These are phyloP conservation scores for Plestiodon gilberti DNA, from an alignment of 2,113 vertebrate species.

Conservation along the genomic window DNA sequence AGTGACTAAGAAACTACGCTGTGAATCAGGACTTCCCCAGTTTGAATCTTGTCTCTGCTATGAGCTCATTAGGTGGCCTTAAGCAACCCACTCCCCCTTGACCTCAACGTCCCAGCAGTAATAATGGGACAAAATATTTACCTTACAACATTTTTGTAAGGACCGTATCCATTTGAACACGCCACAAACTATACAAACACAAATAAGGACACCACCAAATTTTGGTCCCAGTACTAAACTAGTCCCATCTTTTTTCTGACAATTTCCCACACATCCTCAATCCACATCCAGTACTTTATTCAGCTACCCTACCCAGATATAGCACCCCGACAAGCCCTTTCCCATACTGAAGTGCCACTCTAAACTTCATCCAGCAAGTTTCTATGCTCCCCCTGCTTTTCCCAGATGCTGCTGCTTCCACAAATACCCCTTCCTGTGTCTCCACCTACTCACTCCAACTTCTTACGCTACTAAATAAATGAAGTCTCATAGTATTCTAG, in stretches of 20 bases:
- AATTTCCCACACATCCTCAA: not conserved
- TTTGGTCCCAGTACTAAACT: not conserved
- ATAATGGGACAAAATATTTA: no score
- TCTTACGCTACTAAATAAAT: no score
- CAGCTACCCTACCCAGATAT: not conserved
- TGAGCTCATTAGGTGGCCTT: no score
- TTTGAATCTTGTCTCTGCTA: no score
- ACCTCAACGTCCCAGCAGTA: no score
- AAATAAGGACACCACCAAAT: not conserved
- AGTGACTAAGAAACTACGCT: no score
- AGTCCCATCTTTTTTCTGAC: not conserved
- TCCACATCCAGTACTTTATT: not conserved
- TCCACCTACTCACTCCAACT: not conserved
- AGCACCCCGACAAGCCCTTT: not conserved
- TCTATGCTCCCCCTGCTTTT: not conserved
- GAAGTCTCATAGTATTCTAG: no score
- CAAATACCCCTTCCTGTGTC: not conserved
- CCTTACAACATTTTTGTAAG: no score
- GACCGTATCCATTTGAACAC: no score
- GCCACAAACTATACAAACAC: no score
- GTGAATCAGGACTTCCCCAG: no score
- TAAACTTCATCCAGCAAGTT: not conserved
- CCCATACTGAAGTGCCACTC: not conserved
- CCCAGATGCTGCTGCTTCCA: not conserved
- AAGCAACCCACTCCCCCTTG: no score